Conservation (phyloP, 2,113 vertebrate genomes). For the Aspidoscelis tigris region DNA sequence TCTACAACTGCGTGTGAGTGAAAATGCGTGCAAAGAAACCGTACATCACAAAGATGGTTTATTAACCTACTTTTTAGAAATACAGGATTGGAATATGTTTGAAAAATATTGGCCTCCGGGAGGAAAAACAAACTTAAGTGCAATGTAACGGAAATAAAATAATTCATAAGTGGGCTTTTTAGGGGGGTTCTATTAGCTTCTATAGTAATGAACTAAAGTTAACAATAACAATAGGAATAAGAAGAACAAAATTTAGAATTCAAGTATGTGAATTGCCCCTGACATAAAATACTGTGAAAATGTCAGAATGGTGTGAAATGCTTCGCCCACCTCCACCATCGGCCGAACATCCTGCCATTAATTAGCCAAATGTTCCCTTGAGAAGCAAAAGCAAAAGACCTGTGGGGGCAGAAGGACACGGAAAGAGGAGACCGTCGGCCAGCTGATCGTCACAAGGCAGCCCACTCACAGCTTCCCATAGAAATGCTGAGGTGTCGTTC, state of each 20-base stretch:
- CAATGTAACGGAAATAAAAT: background rate
- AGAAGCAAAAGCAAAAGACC: slow-evolving; percentile 74
- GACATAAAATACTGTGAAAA: slow-evolving; percentile 66
- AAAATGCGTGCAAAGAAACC: too few species aligned
- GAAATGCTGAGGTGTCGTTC: slow-evolving; percentile 43
- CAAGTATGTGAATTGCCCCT: slow-evolving; percentile 52
- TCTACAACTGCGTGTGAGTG: too few species aligned
- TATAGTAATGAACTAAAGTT: slow-evolving; percentile 51
- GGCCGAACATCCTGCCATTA: slow-evolving; percentile 84
- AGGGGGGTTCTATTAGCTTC: slow-evolving; percentile 57
- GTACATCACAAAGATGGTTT: background rate
- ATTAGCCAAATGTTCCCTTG: slow-evolving; percentile 76
- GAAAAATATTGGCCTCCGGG: background rate
- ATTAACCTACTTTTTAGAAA: slow-evolving; percentile 44
- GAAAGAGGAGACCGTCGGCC: slow-evolving; percentile 64
- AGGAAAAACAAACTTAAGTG: background rate
- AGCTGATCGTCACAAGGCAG: slow-evolving; percentile 74
- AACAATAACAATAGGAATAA: slow-evolving; percentile 48
- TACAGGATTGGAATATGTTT: slow-evolving; percentile 14
- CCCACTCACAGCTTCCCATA: slow-evolving; percentile 59
- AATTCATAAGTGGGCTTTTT: slow-evolving; percentile 30
- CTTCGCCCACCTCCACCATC: slow-evolving; percentile 79
- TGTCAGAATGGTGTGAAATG: slow-evolving; percentile 71
- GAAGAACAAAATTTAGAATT: background rate
- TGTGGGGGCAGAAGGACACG: slow-evolving; percentile 70